Evolutionary conservation across 1,140 invertebrate genomes (phyloP).

Genomic region (Oryzaephilus surinamensis): DNA sequence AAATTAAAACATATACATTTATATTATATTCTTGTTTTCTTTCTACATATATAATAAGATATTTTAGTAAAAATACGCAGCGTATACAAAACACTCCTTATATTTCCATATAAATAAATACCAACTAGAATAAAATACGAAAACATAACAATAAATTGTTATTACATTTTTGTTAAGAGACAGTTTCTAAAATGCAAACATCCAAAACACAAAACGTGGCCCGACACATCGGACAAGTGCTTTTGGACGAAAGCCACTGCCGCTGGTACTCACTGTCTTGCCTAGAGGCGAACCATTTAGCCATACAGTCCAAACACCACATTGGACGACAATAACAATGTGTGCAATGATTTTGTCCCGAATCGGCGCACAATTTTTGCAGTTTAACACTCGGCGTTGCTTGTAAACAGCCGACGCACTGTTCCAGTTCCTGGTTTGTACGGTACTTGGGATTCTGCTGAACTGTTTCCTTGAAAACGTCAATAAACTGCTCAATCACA

Average conservation of each 20-base stretch:
- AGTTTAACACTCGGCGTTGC: slow-evolving; percentile 70
- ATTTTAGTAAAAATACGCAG: too few relatives aligned
- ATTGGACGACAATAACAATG: slow-evolving; percentile 69
- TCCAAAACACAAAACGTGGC: slow-evolving; percentile 79
- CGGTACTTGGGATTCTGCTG: slow-evolving; percentile 57
- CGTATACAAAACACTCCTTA: too few relatives aligned
- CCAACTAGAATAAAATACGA: too few relatives aligned
- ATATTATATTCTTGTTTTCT: too few relatives aligned
- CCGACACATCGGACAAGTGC: slow-evolving; percentile 81
- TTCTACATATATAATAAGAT: too few relatives aligned
- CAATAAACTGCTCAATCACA: slow-evolving; percentile 72
- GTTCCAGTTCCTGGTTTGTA: slow-evolving; percentile 60
- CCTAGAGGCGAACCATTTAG: slow-evolving; percentile 79
- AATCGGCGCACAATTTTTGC: slow-evolving; percentile 52
- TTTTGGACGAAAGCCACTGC: slow-evolving; percentile 74
- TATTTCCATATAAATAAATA: too few relatives aligned
- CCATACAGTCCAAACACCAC: slow-evolving; percentile 83
- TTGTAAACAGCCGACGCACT: slow-evolving; percentile 84
- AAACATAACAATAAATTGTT: too few relatives aligned
- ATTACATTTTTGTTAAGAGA: too few relatives aligned
- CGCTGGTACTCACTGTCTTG: slow-evolving; percentile 64
- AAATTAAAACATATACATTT: too few relatives aligned
- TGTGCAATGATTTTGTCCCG: slow-evolving; percentile 36
- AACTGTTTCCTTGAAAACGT: slow-evolving; percentile 69
- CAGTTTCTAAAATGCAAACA: too few relatives aligned